Evolutionary conservation across 2,797 vertebrate species (phyloP).

Genomic region (Anas flavirostris): DNA sequence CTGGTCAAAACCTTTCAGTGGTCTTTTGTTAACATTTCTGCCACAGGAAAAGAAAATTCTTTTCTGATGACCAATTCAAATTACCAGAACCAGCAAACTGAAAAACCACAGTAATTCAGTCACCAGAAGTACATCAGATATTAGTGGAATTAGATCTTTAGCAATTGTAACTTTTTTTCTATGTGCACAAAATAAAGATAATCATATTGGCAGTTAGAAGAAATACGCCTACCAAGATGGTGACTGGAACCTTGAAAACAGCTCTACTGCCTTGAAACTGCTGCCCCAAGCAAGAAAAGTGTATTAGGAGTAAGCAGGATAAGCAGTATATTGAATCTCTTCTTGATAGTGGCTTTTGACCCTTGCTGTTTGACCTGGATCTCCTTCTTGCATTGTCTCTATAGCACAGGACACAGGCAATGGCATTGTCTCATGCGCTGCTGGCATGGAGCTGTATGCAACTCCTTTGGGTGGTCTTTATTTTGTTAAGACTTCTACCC

Average conservation of each 20-base stretch:
- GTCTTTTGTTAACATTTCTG: not conserved
- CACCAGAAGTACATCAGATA: not conserved
- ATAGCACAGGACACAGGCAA: not conserved
- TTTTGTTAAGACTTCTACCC: not conserved
- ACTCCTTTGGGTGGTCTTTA: accelerated
- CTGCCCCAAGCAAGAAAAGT: not conserved
- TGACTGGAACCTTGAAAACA: not conserved
- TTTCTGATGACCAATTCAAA: not conserved
- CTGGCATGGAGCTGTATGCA: not conserved
- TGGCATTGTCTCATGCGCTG: accelerated
- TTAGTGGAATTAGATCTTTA: not conserved
- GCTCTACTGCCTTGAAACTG: not conserved
- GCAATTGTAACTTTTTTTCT: not conserved
- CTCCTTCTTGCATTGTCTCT: not conserved
- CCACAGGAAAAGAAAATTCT: not conserved
- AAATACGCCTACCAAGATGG: not conserved
- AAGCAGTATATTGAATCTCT: not conserved
- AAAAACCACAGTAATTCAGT: not conserved
- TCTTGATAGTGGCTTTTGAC: not conserved
- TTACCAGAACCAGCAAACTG: not conserved
- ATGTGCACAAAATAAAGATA: not conserved
- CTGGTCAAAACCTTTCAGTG: not conserved
- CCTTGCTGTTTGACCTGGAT: not conserved
- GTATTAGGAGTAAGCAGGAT: not conserved
- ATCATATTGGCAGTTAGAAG: not conserved